phyloP scores from a whole-genome alignment of 2,113 vertebrate species.

The Neopipo cinnamomea region DNA sequence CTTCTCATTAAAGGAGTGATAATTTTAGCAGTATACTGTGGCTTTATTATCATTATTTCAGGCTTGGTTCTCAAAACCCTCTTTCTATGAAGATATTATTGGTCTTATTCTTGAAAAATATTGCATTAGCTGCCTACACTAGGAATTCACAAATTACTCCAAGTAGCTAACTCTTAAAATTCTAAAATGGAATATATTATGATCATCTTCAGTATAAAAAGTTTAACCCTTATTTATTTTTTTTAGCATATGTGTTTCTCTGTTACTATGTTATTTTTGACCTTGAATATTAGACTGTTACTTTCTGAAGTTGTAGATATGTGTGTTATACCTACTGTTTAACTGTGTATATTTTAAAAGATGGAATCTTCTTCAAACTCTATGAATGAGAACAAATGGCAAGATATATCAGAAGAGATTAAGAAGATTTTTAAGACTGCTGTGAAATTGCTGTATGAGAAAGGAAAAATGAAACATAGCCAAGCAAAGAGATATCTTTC shows the following conservation, averaged over 20 bases:
- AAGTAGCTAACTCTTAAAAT: background rate
- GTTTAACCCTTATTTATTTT: background rate
- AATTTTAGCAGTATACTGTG: background rate
- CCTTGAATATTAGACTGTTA: background rate
- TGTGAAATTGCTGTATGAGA: slow-evolving; percentile 90
- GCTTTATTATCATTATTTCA: background rate
- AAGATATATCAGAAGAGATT: slow-evolving; percentile 92
- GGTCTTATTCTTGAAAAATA: background rate
- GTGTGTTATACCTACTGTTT: background rate
- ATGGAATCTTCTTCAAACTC: slow-evolving; percentile 85
- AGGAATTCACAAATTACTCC: background rate
- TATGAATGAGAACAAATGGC: slow-evolving; percentile 89
- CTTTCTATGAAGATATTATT: background rate
- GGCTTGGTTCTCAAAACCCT: background rate
- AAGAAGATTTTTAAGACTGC: slow-evolving; percentile 92
- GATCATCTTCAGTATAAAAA: background rate
- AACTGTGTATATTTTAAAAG: slow-evolving; percentile 69
- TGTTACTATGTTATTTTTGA: background rate
- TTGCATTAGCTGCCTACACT: background rate
- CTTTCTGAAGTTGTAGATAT: background rate
- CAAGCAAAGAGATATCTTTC: slow-evolving; percentile 96
- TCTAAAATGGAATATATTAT: background rate
- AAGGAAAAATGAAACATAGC: slow-evolving; percentile 90
- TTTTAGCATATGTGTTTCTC: background rate
- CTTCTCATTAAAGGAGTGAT: background rate